phyloP scores from a whole-genome alignment of 2,888 invertebrate species.

The Archips crataeganus region DNA sequence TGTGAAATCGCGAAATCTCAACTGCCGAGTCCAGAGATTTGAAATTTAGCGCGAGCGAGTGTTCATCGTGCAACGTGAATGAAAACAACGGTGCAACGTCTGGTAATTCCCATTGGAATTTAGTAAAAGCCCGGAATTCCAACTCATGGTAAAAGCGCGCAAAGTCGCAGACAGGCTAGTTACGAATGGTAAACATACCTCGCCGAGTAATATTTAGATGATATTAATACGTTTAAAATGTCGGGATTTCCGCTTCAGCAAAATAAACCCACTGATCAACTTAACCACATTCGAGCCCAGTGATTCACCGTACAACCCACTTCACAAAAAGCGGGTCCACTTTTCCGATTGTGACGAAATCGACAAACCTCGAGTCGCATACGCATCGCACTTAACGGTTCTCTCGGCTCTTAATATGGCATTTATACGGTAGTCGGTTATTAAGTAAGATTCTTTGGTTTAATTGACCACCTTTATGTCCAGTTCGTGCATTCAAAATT shows the following conservation, averaged over 20 bases:
- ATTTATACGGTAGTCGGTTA: slow-evolving; percentile 79
- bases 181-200: too few species aligned
- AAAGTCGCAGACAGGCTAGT: too few species aligned
- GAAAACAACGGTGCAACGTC: too few species aligned
- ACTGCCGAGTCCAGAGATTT: too few species aligned
- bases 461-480: slow-evolving; percentile 74
- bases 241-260: slow-evolving; percentile 24
- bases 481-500: slow-evolving; percentile 65
- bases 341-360: slow-evolving; percentile 76
- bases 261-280: slow-evolving; percentile 60
- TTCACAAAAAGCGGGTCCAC: slow-evolving; percentile 66
- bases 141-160: too few species aligned
- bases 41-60: too few species aligned
- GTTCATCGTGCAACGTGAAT: too few species aligned
- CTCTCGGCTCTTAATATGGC: slow-evolving; percentile 73
- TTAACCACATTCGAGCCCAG: slow-evolving; percentile 59
- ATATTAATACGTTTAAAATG: slow-evolving; percentile 21
- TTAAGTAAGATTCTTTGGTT: slow-evolving; percentile 75
- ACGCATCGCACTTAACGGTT: slow-evolving; percentile 78
- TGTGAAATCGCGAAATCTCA: too few species aligned
- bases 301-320: slow-evolving; percentile 65
- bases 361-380: slow-evolving; percentile 59
- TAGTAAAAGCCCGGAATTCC: too few species aligned
- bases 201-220: not conserved
- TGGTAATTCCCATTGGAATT: too few species aligned